These are phyloP conservation scores for Phylloscopus trochilus DNA, from an alignment of 2,113 vertebrate species.

Conservation along the genomic window DNA sequence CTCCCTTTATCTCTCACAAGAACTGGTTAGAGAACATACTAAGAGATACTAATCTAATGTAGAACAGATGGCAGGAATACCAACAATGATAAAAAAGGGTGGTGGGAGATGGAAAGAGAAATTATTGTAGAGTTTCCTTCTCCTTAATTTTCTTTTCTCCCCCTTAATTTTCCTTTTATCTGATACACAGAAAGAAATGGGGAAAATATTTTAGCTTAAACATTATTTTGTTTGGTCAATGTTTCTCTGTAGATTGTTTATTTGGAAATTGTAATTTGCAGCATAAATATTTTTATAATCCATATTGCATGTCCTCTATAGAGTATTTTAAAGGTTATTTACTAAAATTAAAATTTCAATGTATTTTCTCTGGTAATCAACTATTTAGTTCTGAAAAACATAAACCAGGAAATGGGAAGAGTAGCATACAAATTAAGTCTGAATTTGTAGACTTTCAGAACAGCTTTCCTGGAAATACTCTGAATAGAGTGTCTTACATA, in stretches of 20 bases:
- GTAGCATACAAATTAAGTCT: neutral
- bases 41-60: neutral
- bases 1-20: neutral
- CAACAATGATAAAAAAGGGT: rapidly evolving
- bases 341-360: neutral
- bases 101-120: neutral
- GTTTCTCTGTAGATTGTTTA: neutral
- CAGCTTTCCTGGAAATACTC: neutral
- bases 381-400: neutral
- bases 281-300: neutral
- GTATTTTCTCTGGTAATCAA: neutral
- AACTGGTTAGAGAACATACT: neutral
- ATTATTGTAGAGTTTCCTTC: neutral
- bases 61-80: neutral
- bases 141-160: neutral
- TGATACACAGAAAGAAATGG: neutral
- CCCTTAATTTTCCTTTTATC: neutral
- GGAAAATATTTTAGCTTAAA: neutral
- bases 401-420: neutral
- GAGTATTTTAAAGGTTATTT: neutral
- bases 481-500: neutral
- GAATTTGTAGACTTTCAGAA: neutral
- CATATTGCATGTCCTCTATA: neutral
- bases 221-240: neutral
- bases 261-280: neutral